These are phyloP conservation scores for Monochamus alternatus DNA, from an alignment of 2,888 invertebrate species.

Conservation along the genomic window DNA sequence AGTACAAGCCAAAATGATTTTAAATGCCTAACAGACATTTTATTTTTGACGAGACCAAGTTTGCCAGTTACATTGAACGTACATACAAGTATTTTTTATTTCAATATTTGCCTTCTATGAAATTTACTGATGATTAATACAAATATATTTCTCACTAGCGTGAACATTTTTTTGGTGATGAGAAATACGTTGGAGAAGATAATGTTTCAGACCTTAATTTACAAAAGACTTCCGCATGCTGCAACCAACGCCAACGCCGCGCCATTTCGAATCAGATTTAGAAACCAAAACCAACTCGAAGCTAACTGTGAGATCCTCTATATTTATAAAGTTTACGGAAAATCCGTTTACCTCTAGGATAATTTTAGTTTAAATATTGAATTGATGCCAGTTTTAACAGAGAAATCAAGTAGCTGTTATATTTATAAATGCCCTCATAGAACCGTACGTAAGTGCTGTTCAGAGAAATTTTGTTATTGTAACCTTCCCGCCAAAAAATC, in stretches of 20 bases:
- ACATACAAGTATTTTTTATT: no score
- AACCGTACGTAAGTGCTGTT: slow-evolving; percentile 20
- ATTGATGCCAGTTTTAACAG: slow-evolving; percentile 51
- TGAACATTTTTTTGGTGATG: no score
- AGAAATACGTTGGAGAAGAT: no score
- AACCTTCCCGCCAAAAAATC: not conserved
- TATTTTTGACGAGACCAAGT: no score
- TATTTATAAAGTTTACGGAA: slow-evolving; percentile 59
- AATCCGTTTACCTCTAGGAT: slow-evolving; percentile 59
- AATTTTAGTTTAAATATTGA: slow-evolving; percentile 56
- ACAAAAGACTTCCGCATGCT: slow-evolving; percentile 26
- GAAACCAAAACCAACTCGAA: slow-evolving; percentile 20
- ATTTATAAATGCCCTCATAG: slow-evolving; percentile 46
- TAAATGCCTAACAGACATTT: no score
- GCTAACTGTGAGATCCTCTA: slow-evolving; percentile 29
- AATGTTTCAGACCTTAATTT: slow-evolving; percentile 4
- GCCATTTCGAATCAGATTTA: slow-evolving; percentile 21
- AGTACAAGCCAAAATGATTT: no score
- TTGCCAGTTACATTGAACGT: no score
- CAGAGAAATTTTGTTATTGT: slow-evolving; percentile 27
- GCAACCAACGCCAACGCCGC: not conserved
- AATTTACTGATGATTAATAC: no score
- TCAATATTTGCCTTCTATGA: no score
- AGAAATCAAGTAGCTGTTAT: slow-evolving; percentile 43
- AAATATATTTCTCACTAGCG: no score